phyloP scores from a whole-genome alignment of 2,888 invertebrate genomes.

The Chloroclysta siterata region DNA sequence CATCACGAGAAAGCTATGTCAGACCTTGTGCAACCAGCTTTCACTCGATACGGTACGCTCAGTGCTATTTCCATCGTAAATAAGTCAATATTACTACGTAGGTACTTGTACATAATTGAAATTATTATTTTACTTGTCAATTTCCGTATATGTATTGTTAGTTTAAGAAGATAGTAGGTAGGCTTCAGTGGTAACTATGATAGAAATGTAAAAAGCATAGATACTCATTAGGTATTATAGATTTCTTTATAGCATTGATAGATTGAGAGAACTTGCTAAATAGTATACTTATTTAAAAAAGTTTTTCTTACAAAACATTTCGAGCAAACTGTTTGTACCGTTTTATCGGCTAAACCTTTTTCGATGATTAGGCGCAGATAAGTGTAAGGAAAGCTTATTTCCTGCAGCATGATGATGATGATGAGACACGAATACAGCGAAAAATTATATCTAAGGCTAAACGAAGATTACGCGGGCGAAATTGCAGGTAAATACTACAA shows the following conservation, averaged over 20 bases:
- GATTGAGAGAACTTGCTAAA: too few species aligned
- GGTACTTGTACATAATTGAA: constrained; percentile 4
- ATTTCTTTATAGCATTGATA: too few species aligned
- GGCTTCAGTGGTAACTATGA: constrained; percentile 14
- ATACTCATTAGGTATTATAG: neutral
- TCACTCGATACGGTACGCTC: constrained; percentile 73
- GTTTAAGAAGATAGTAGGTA: constrained; percentile 31
- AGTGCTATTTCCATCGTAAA: constrained; percentile 12
- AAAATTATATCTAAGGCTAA: too few species aligned
- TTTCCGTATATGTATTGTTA: constrained; percentile 24
- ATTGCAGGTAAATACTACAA: neutral
- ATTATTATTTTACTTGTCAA: neutral
- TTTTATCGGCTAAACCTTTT: too few species aligned
- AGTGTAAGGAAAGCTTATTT: too few species aligned
- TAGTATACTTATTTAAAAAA: too few species aligned
- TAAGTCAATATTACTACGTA: neutral
- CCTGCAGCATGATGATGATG: too few species aligned
- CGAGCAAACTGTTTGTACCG: too few species aligned
- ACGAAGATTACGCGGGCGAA: neutral
- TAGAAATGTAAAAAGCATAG: constrained; percentile 10
- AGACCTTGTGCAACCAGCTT: constrained; percentile 61
- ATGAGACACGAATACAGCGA: too few species aligned
- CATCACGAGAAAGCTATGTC: constrained; percentile 71
- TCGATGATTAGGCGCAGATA: too few species aligned
- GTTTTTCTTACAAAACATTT: too few species aligned